Conservation (phyloP, 2,113 vertebrate genomes). For the Myiagra hebetior region DNA sequence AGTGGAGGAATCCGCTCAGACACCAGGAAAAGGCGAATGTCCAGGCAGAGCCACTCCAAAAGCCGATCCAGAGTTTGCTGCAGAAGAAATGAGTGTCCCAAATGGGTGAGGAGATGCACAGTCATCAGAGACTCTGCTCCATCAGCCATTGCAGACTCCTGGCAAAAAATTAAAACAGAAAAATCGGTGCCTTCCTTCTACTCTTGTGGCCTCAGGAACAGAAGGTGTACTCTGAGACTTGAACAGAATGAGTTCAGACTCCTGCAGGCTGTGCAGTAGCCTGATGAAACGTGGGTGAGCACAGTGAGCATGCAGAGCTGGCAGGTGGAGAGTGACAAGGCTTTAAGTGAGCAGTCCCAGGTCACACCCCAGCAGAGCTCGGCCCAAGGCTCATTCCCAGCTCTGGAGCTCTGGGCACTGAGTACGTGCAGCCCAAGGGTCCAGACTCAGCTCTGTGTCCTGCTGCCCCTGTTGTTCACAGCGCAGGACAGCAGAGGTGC, state of each 20-base stretch:
- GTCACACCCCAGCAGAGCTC: not conserved
- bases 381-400: not conserved
- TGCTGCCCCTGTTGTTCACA: not conserved
- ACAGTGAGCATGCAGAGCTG: rapidly evolving
- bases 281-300: rapidly evolving
- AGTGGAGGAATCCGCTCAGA: conserved; percentile 79
- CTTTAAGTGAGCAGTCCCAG: rapidly evolving
- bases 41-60: conserved; percentile 80
- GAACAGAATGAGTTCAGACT: not conserved
- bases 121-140: conserved; percentile 71
- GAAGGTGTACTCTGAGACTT: not conserved
- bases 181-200: not conserved
- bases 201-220: not conserved
- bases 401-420: not conserved
- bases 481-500: not conserved
- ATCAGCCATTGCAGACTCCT: conserved; percentile 63
- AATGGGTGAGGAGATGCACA: conserved; percentile 84
- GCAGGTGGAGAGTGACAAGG: not conserved
- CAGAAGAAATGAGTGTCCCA: conserved; percentile 78
- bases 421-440: rapidly evolving
- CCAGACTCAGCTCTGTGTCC: not conserved
- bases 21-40: conserved; percentile 84
- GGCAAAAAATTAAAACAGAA: not conserved
- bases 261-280: not conserved
- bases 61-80: conserved; percentile 85